Base-by-base conservation (phyloP, 2,113 vertebrate species). In the Psephotus haematonotus region DNA sequence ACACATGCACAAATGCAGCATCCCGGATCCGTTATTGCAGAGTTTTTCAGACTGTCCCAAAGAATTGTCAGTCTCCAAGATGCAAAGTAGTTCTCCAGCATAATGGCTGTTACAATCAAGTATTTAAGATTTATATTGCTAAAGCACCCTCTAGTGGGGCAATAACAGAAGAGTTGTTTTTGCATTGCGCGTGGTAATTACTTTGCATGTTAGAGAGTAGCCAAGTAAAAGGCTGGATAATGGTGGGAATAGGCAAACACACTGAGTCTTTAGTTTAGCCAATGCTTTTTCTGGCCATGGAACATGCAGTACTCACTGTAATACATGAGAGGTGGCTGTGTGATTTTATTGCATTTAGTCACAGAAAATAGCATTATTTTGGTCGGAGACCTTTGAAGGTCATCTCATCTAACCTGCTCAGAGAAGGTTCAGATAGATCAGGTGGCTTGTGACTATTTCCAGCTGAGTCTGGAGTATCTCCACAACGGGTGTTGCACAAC, bases 131-230 rank as follows among this genome's bases (percentile, higher is more conserved):
- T 96, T 93, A 94, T 96, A 98, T 98, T 98, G 94, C 87, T 98
- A 97, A 98, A 98, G 98, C 98, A 92, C 98, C 98, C 98, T 98
- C 98, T 98, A 98, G 98, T 97, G 98, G 98, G 96, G n/a, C 62
- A 86, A 59, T 33, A 69, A 68, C 82, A 82, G 93, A 98, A 97
- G 90, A 91, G 86, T 49, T 41, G 11, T 84, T 95, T 94, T n/a
- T 70, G 60, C 72, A 9, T 31, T 19, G 22, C 62, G 41, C 35
- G 8, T 29, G 16, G n/a, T 90, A 80, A 25, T 75, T 59, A 24
- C 44, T 87, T 29, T 68, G 13, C 4, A 0, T 23, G 2, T 28
- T 27, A 53, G 20, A 60, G 62, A 88, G 35, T 0, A 53, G 39
- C 17, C 19, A 5, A 82, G 11, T 44, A 17, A 67, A 90, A 82